Evolutionary conservation across 2,797 vertebrate genomes (phyloP).

Genomic region (Pseudochirops cupreus): DNA sequence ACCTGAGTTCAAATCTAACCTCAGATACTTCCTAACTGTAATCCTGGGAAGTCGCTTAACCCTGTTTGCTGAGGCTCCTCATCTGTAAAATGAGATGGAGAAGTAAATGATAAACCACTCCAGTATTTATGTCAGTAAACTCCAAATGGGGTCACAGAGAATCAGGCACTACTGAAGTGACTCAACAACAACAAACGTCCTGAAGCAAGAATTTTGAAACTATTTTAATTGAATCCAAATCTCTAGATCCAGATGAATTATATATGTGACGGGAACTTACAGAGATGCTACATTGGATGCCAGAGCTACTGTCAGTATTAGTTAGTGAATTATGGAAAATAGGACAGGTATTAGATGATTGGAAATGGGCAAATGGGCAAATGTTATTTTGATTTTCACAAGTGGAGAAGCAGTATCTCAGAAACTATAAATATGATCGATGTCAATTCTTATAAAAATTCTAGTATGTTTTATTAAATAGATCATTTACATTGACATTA

Average conservation of each 20-base stretch:
- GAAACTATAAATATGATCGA: neutral
- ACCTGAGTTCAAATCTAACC: neutral
- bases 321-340: neutral
- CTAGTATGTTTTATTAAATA: neutral
- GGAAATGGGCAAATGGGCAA: neutral
- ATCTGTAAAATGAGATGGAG: neutral
- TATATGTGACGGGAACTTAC: neutral
- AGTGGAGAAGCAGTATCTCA: neutral
- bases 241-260: neutral
- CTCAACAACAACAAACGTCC: neutral
- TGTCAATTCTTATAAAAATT: neutral
- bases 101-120: neutral
- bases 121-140: neutral
- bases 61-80: neutral
- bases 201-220: neutral
- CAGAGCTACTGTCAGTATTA: neutral
- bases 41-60: neutral
- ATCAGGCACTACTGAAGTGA: neutral
- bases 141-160: neutral
- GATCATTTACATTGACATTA: neutral
- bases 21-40: neutral
- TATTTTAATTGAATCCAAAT: neutral
- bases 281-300: neutral
- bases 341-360: neutral
- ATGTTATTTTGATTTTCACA: neutral